These are phyloP conservation scores for Prunella fulvescens DNA, from an alignment of 2,113 vertebrate genomes.

Conservation along the genomic window DNA sequence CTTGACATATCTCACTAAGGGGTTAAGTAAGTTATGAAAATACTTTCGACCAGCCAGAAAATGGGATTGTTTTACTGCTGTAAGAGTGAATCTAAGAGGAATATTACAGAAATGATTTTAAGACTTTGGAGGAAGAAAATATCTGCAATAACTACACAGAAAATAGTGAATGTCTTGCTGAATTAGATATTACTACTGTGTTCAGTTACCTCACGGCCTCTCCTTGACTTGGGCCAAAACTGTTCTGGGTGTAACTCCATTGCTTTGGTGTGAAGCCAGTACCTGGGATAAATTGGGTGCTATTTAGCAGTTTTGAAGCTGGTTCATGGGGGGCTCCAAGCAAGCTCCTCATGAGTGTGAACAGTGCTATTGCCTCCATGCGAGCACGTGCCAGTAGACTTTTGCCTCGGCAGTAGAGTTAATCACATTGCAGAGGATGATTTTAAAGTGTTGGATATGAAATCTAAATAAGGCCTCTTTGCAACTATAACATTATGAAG, in stretches of 20 bases:
- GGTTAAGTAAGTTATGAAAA: neutral
- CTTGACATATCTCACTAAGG: neutral
- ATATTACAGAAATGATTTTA: neutral
- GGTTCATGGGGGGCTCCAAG: neutral
- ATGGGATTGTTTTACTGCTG: neutral
- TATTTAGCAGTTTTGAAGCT: neutral
- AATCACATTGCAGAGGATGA: neutral
- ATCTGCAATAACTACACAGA: neutral
- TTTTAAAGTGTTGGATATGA: conserved; percentile 68
- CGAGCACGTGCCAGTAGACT: neutral
- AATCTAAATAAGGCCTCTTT: conserved; percentile 66
- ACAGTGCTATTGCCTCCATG: neutral
- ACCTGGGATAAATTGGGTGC: neutral
- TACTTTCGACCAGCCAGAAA: neutral
- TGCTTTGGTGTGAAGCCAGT: neutral
- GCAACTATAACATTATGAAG: conserved; percentile 75
- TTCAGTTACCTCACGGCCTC: neutral
- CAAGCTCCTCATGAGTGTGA: neutral
- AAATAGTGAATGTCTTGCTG: neutral
- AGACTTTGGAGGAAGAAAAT: neutral
- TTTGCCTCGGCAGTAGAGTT: neutral
- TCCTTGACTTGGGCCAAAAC: neutral
- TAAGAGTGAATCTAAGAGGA: neutral
- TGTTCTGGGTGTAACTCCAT: neutral
- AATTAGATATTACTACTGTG: neutral